Base-by-base conservation (phyloP, 1,140 invertebrate genomes). In the Drosophila baimaii region DNA sequence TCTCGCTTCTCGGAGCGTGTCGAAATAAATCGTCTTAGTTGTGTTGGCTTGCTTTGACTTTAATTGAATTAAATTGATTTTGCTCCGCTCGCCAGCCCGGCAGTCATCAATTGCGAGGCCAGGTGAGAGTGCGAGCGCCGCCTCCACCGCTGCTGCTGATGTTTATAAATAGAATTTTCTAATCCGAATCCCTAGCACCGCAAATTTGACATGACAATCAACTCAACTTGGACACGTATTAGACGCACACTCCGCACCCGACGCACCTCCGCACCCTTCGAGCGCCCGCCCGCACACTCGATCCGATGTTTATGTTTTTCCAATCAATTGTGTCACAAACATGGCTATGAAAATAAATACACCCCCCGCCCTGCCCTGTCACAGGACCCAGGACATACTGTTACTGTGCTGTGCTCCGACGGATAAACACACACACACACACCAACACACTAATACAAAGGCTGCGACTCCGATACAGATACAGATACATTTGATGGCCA, bases 171-270 rank as follows among this genome's bases (percentile, higher is more conserved):
- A 75, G 57, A 62, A 59, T 69, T 74, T 64, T 82, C 64, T 72
- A 84, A 84, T 77, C 81, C 66, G 37, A 21, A 71, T 49, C 35
- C 17, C 33, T 41, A 46, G 70, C 64, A 54, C 47, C 58, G 58
- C 78, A 79, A 81, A 76, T 76, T 79, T 79, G 78, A 86, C 82
- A 81, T 72, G 75, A 81, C 79, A 86, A 75, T 86, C 68, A 88
- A 79, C 66, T 82, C 51, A 79, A 68, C 51, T 69, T 58, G 64
- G 55, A 76, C 81, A 71, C 47, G 78, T 66, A 69, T 68, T 65
- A 57, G 56, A 46, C 37, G 43, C 39, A 78, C 52, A 61, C 49
- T 21, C 49, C 27, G 27, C 61, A 58, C 27, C 44, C 49, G 39
- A 49, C 49, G 39, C 52, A 37, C 31, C n/a, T n/a, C n/a, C n/a